These are phyloP conservation scores for Heliconius aoede DNA, from an alignment of 2,888 invertebrate species.

Conservation along the genomic window DNA sequence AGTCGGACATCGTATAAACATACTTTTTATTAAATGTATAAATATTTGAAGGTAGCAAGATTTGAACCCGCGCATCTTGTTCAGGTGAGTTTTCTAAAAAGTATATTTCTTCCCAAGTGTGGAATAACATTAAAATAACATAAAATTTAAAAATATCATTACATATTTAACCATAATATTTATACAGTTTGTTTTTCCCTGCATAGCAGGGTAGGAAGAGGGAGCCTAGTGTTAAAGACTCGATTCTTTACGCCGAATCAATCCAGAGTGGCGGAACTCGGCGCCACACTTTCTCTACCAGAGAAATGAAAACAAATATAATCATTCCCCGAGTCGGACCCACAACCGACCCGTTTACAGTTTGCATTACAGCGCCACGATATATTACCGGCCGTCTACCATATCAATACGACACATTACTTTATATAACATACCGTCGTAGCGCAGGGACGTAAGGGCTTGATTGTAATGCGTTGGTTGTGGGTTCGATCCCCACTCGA, in stretches of 20 bases:
- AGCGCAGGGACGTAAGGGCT: no score
- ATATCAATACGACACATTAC: neutral
- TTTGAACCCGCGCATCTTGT: no score
- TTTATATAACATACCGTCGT: neutral
- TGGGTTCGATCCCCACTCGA: no score
- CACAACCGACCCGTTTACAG: no score
- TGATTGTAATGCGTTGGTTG: no score
- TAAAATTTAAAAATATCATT: no score
- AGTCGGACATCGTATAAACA: neutral
- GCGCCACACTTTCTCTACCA: neutral
- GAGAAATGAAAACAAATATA: neutral
- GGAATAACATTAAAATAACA: no score
- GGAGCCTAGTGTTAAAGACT: neutral
- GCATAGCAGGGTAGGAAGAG: neutral
- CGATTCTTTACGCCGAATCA: neutral
- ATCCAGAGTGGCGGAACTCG: neutral
- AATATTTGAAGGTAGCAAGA: no score
- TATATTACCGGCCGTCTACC: neutral
- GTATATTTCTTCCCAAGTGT: no score
- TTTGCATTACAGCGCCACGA: neutral
- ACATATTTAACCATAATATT: no score
- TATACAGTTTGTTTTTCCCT: neutral
- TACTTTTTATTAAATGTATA: no score
- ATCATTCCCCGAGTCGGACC: neutral
- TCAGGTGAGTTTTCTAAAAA: no score